Conservation (phyloP, 2,797 vertebrate genomes). For the Gila robusta region DNA sequence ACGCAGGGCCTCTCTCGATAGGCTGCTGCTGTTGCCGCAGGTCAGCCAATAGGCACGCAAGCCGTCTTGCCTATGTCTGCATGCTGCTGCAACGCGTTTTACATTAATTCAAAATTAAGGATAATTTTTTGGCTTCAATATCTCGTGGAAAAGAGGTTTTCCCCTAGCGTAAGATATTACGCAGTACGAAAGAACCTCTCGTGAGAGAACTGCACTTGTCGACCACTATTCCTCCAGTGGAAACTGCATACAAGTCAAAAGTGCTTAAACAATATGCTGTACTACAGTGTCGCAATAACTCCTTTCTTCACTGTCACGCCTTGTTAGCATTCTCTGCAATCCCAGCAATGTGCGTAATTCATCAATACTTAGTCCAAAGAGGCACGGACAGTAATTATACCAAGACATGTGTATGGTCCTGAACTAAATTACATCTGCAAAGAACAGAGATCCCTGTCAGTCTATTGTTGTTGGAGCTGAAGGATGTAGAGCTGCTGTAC, state of each 20-base stretch:
- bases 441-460: constrained; percentile 33
- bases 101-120: too few species aligned
- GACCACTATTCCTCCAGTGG: neutral
- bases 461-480: neutral
- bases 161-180: too few species aligned
- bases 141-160: too few species aligned
- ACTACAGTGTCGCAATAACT: neutral
- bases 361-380: constrained; percentile 44
- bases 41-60: too few species aligned
- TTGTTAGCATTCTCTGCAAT: constrained; percentile 28
- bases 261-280: neutral
- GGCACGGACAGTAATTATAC: constrained; percentile 40
- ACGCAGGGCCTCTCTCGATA: too few species aligned
- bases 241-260: neutral
- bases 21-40: too few species aligned
- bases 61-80: too few species aligned
- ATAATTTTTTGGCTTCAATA: too few species aligned
- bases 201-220: neutral
- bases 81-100: too few species aligned
- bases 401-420: constrained; percentile 23
- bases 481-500: neutral
- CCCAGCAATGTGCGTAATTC: constrained; percentile 54
- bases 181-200: too few species aligned
- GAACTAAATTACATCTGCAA: constrained; percentile 52
- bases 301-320: constrained; percentile 15